phyloP scores from a whole-genome alignment of 2,113 vertebrate species.

The Dolichallabes microphthalmus region DNA sequence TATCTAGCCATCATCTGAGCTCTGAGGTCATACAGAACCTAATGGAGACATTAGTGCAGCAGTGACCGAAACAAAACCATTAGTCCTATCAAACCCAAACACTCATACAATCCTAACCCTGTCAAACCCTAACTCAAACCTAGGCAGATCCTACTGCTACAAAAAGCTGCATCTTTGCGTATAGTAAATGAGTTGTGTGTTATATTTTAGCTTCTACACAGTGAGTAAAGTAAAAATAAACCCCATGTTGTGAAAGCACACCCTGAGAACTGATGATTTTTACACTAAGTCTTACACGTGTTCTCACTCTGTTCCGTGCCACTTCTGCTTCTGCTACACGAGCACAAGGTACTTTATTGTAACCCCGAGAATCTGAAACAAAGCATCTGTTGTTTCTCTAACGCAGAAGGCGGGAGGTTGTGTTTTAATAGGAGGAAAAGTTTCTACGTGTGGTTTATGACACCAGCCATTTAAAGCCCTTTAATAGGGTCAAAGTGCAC shows the following conservation, averaged over 20 bases:
- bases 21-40: neutral
- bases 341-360: slow-evolving; percentile 39
- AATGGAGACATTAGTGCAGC: neutral
- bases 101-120: neutral
- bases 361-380: slow-evolving; percentile 33
- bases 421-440: slow-evolving; percentile 27
- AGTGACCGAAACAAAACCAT: neutral
- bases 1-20: neutral
- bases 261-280: neutral
- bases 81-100: neutral
- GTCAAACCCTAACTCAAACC: neutral
- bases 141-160: no score
- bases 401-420: slow-evolving; percentile 16
- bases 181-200: neutral
- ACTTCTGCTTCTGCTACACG: slow-evolving; percentile 10
- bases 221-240: neutral
- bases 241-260: neutral
- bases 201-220: neutral
- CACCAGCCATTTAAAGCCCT: slow-evolving; percentile 10
- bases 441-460: slow-evolving; percentile 34
- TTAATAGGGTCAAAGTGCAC: slow-evolving; percentile 22
- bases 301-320: neutral
- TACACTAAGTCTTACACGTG: neutral
- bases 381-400: slow-evolving; percentile 42
- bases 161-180: neutral